Evolutionary conservation across 1,140 invertebrate species (phyloP).

Genomic region (Bacillus rossius): DNA sequence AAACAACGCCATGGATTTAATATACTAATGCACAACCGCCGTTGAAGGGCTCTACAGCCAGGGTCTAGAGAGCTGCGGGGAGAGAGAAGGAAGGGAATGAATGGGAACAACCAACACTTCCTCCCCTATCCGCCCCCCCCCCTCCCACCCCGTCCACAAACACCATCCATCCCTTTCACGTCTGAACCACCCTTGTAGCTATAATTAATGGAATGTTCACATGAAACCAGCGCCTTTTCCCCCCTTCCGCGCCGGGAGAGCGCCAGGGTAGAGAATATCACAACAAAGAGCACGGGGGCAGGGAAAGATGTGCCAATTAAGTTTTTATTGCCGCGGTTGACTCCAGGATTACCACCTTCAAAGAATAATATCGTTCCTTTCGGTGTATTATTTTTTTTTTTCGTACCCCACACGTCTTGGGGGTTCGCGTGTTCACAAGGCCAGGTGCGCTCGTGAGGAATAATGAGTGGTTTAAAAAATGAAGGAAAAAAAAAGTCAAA

Average conservation of each 20-base stretch:
- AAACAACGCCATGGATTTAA: slow-evolving; percentile 26
- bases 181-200: slow-evolving; percentile 18
- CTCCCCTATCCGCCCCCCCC: neutral
- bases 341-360: too few relatives aligned
- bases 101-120: slow-evolving; percentile 17
- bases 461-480: too few relatives aligned
- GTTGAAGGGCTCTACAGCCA: neutral
- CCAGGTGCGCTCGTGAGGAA: too few relatives aligned
- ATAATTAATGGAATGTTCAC: slow-evolving; percentile 30
- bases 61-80: too few relatives aligned
- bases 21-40: slow-evolving; percentile 23
- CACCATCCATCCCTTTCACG: neutral
- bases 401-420: too few relatives aligned
- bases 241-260: neutral
- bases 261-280: slow-evolving; percentile 3
- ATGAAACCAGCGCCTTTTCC: slow-evolving; percentile 24
- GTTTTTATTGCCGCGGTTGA: too few relatives aligned
- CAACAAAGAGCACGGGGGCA: slow-evolving; percentile 2
- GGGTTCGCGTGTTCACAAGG: too few relatives aligned
- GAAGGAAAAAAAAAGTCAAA: too few relatives aligned
- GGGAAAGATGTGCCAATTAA: slow-evolving; percentile 8
- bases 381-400: too few relatives aligned
- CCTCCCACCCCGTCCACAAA: neutral
- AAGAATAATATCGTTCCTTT: too few relatives aligned
- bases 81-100: slow-evolving; percentile 5